Conservation (phyloP, 2,113 vertebrate genomes). For the Microcebus jonahi region DNA sequence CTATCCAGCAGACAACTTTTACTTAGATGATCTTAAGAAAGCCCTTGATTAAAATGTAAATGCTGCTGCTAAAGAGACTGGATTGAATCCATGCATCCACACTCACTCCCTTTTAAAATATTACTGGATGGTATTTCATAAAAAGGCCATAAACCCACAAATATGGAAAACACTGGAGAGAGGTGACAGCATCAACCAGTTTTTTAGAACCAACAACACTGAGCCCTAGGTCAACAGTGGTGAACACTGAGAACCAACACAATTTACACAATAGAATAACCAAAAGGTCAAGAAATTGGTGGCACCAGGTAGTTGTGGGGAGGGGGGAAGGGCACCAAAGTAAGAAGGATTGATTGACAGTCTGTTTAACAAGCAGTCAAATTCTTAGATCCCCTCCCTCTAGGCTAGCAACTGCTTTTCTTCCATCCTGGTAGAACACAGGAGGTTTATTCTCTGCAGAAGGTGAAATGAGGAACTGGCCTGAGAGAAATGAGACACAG, state of each 20-base stretch:
- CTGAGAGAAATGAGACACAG: neutral
- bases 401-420: neutral
- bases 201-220: neutral
- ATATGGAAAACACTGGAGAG: neutral
- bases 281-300: neutral
- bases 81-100: neutral
- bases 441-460: neutral
- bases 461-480: neutral
- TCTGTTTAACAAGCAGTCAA: neutral
- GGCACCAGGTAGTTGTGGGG: too few relatives aligned
- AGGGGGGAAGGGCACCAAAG: neutral
- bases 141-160: neutral
- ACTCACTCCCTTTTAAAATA: neutral
- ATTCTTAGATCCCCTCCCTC: neutral
- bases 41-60: neutral
- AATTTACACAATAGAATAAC: neutral
- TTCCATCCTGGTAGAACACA: neutral
- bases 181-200: neutral
- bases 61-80: neutral
- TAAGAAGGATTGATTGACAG: neutral
- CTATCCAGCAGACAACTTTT: neutral
- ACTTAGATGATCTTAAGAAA: neutral
- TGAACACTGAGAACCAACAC: neutral
- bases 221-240: neutral
- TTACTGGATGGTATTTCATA: neutral